Evolutionary conservation across 2,888 invertebrate genomes (phyloP).

Genomic region (Ditylenchus weischeri): DNA sequence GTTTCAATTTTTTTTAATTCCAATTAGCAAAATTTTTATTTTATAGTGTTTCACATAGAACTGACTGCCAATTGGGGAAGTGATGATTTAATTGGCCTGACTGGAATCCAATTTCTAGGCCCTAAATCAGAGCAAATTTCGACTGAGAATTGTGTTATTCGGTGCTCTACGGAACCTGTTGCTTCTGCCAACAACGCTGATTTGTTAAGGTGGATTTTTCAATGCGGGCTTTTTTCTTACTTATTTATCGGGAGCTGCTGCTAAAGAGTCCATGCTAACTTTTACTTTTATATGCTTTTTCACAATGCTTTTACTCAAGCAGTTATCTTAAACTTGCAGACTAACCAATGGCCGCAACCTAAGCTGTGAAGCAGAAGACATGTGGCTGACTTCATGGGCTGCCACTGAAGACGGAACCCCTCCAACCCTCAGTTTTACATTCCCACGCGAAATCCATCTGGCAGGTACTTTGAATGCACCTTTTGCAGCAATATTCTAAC

Average conservation of each 20-base stretch:
- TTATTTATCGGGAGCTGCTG: neutral
- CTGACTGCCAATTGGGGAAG: slow-evolving; percentile 63
- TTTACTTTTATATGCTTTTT: too few species aligned
- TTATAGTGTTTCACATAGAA: slow-evolving; percentile 57
- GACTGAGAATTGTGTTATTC: slow-evolving; percentile 22
- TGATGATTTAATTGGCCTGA: slow-evolving; percentile 61
- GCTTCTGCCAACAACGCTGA: neutral
- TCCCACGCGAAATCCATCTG: slow-evolving; percentile 22
- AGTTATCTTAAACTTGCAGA: slow-evolving; percentile 57
- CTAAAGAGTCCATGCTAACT: too few species aligned
- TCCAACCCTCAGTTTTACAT: slow-evolving; percentile 41
- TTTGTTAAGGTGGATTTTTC: too few species aligned
- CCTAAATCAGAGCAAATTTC: slow-evolving; percentile 59
- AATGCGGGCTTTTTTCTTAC: slow-evolving; percentile 6
- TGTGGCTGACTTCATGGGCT: slow-evolving; percentile 61
- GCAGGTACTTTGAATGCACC: neutral
- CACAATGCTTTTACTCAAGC: too few species aligned
- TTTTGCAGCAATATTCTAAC: too few species aligned
- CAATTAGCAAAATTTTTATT: neutral
- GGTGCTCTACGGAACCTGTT: slow-evolving; percentile 24
- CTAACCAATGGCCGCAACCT: slow-evolving; percentile 72
- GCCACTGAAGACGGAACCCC: slow-evolving; percentile 40
- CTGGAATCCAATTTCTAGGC: slow-evolving; percentile 62
- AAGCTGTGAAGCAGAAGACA: slow-evolving; percentile 68
- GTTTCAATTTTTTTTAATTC: neutral